Evolutionary conservation across 2,888 invertebrate species (phyloP).

Genomic region (Conops quadrifasciatus): DNA sequence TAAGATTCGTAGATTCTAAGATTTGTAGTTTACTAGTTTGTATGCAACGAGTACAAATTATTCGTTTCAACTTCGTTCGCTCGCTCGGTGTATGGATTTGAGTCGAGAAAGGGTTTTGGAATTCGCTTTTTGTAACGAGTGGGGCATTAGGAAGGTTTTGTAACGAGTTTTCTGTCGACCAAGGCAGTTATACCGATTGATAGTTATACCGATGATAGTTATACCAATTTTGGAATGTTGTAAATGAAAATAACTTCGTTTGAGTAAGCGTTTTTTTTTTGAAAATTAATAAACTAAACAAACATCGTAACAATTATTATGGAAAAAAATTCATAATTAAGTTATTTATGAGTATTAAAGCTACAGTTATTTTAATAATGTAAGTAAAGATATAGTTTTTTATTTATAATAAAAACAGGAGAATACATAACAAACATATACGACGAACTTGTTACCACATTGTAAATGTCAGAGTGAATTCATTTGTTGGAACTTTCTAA

Average conservation of each 20-base stretch:
- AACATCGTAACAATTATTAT: background rate
- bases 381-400: background rate
- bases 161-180: too few relatives aligned
- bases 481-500: background rate
- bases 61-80: too few relatives aligned
- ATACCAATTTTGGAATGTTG: too few relatives aligned
- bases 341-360: background rate
- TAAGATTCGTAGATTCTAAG: too few relatives aligned
- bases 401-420: background rate
- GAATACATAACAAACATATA: constrained; percentile 6
- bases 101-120: too few relatives aligned
- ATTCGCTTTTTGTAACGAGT: too few relatives aligned
- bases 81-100: too few relatives aligned
- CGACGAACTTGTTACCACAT: background rate
- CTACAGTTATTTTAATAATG: background rate
- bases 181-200: background rate
- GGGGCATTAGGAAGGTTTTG: too few relatives aligned
- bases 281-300: background rate
- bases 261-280: too few relatives aligned
- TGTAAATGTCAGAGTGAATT: background rate
- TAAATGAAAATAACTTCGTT: too few relatives aligned
- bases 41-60: too few relatives aligned
- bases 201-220: background rate
- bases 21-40: too few relatives aligned
- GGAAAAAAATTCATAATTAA: background rate